Evolutionary conservation across 2,888 invertebrate genomes (phyloP), one percentile per base, ranked within the genome.

Genomic region (Leptinotarsa rubiginosa): DNA sequence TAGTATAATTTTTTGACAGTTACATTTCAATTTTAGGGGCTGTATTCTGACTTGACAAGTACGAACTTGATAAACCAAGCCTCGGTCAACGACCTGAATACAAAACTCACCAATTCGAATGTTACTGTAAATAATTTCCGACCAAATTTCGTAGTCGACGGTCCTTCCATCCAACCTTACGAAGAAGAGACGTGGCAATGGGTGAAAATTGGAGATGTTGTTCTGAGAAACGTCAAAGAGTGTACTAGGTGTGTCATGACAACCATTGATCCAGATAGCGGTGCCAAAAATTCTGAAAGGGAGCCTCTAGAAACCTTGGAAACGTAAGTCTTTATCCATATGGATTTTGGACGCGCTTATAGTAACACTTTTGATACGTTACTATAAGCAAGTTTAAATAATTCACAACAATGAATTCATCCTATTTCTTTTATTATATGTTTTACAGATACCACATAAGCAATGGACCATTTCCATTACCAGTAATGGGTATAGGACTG

Each of bases 161-260:
- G 89, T 13, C 83, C 85, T 22, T 79, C 85, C 22, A 68, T 85
- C 7, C 75, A 79, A 66, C 83, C 90, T 3, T 90, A 87, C 78
- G 87, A 83, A 4, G 91, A 92, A 85, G 91, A 92, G 75, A 81
- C 86, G 22, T 92, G 91, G 91, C 87, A 89, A 22, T 91, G 90
- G 88, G 86, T 92, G 25, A 90, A 88, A 83, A 89, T 92, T 31
- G 91, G 91, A 0, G 86, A 88, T 47, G 88, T 87, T 1, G 79
- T 89, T 15, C 86, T 91, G 62, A 86, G 90, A 77, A 89, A 89
- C 78, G 87, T 90, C 18, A 91, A 90, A 82, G 89, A 89, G 1
- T 91, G 91, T 79, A 87, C 90, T 1, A 89, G 92, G 88, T 91
- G 87, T 76, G 79, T 84, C 31, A 79, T 87, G 69, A 86, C 85